These are phyloP conservation scores for Champsocephalus esox DNA, from an alignment of 2,797 vertebrate genomes.

Conservation along the genomic window DNA sequence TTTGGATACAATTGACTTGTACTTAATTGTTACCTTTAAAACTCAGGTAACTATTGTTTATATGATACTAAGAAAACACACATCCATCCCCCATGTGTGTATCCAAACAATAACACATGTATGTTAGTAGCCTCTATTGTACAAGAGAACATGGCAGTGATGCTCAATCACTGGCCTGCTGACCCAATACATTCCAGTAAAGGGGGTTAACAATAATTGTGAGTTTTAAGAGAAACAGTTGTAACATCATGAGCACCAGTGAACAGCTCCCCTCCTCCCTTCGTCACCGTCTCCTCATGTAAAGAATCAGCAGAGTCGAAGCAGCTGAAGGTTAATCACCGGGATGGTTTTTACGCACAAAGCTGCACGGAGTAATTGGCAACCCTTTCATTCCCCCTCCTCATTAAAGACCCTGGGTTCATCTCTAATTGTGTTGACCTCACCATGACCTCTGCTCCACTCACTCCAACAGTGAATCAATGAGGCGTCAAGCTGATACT, in stretches of 20 bases:
- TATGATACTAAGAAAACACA: background rate
- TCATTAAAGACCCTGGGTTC: constrained; percentile 65
- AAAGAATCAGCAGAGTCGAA: constrained; percentile 50
- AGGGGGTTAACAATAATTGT: constrained; percentile 10
- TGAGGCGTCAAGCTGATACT: constrained; percentile 53
- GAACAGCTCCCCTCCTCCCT: constrained; percentile 5
- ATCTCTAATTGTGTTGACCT: constrained; percentile 72
- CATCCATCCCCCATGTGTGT: background rate
- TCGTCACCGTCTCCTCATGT: background rate
- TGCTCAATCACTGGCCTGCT: background rate
- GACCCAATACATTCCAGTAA: constrained; percentile 37
- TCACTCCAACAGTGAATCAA: constrained; percentile 56
- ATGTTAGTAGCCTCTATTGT: constrained; percentile 1
- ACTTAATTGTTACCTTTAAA: background rate
- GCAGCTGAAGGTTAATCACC: constrained; percentile 59
- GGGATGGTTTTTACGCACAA: constrained; percentile 38
- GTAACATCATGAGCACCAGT: constrained; percentile 36
- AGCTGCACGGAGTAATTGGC: constrained; percentile 64
- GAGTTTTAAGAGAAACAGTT: constrained; percentile 17
- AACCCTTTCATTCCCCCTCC: constrained; percentile 65
- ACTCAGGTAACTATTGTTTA: background rate
- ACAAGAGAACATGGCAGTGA: background rate
- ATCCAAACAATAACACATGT: background rate
- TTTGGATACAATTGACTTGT: background rate
- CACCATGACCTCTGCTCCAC: constrained; percentile 53